A percentile compares a stretch with the other conserved stretches of the same genome.
Evolutionary conservation across 2,888 invertebrate species (phyloP).

Genomic region (Acleris emargana): DNA sequence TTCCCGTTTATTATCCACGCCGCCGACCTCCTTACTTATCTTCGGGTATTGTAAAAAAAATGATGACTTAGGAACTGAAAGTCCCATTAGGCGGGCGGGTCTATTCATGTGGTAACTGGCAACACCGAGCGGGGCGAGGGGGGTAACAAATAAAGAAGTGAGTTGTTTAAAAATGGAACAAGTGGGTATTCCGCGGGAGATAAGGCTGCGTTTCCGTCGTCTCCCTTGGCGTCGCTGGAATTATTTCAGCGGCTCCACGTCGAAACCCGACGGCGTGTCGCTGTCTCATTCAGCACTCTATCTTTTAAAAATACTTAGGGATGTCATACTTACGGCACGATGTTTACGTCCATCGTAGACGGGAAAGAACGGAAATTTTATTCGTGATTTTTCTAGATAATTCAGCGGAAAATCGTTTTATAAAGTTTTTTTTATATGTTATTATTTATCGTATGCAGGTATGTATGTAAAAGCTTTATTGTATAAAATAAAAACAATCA

Average conservation of each 20-base stretch:
- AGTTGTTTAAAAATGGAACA: slow-evolving; percentile 83
- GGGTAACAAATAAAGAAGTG: slow-evolving; percentile 80
- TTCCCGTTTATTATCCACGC: slow-evolving; percentile 79
- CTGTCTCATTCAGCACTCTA: slow-evolving; percentile 80
- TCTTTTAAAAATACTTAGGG: slow-evolving; percentile 78
- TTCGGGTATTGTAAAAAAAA: slow-evolving; percentile 76
- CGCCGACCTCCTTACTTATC: slow-evolving; percentile 76
- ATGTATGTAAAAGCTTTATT: too few species aligned
- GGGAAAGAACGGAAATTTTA: neutral
- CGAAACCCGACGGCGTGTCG: slow-evolving; percentile 75
- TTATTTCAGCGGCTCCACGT: slow-evolving; percentile 80
- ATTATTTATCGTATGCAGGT: too few species aligned
- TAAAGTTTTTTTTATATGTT: too few species aligned
- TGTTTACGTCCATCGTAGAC: neutral
- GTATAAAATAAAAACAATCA: too few species aligned
- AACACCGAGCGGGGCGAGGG: slow-evolving; percentile 56
- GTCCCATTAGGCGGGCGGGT: slow-evolving; percentile 80
- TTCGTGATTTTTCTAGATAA: neutral
- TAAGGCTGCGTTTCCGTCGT: slow-evolving; percentile 82
- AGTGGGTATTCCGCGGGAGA: slow-evolving; percentile 79
- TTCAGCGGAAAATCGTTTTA: too few species aligned
- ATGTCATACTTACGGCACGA: slow-evolving; percentile 45
- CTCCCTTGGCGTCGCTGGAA: slow-evolving; percentile 70
- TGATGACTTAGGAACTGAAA: slow-evolving; percentile 84
- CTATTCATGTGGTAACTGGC: slow-evolving; percentile 79